Percentiles rank a stretch among this genome's conserved stretches.
Conservation (phyloP, 2,888 invertebrate species). For the Pristionchus japonicus region DNA sequence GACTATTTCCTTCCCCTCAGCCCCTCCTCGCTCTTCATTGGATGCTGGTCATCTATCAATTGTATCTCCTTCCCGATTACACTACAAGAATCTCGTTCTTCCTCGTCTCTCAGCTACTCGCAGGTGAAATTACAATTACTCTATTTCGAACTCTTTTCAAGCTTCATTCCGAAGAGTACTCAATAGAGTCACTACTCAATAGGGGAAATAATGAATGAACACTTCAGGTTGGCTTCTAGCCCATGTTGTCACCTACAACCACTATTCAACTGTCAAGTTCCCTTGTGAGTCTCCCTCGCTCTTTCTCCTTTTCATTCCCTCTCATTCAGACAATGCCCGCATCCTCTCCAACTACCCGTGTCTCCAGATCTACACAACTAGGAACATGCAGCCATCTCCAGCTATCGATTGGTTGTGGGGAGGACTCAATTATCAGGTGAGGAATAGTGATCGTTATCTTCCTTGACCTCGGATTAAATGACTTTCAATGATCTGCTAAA, state of each 20-base stretch:
- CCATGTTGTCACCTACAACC: slow-evolving; percentile 74
- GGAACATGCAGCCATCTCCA: slow-evolving; percentile 70
- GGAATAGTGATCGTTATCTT: too few species aligned
- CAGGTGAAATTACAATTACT: neutral
- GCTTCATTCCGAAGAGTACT: too few species aligned
- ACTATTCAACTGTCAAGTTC: slow-evolving; percentile 73
- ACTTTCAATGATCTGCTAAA: neutral
- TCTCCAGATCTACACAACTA: slow-evolving; percentile 72
- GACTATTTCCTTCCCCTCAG: slow-evolving; percentile 50
- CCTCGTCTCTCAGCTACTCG: slow-evolving; percentile 52
- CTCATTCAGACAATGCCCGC: slow-evolving; percentile 63
- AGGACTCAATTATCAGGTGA: slow-evolving; percentile 70
- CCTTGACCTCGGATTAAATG: too few species aligned
- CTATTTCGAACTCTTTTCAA: neutral
- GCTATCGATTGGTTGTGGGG: slow-evolving; percentile 74
- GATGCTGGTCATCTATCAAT: slow-evolving; percentile 66
- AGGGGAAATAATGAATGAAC: too few species aligned
- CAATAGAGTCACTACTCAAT: too few species aligned
- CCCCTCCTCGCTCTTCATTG: slow-evolving; percentile 67
- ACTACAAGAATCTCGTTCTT: slow-evolving; percentile 55
- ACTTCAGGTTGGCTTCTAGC: slow-evolving; percentile 68
- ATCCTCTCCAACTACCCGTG: slow-evolving; percentile 73
- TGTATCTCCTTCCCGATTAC: slow-evolving; percentile 69
- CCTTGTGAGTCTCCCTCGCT: slow-evolving; percentile 57
- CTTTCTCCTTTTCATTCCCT: too few species aligned